Percentiles rank a stretch among this genome's conserved stretches.
Conservation (phyloP, 2,888 invertebrate species). For the Noctua fimbriata region DNA sequence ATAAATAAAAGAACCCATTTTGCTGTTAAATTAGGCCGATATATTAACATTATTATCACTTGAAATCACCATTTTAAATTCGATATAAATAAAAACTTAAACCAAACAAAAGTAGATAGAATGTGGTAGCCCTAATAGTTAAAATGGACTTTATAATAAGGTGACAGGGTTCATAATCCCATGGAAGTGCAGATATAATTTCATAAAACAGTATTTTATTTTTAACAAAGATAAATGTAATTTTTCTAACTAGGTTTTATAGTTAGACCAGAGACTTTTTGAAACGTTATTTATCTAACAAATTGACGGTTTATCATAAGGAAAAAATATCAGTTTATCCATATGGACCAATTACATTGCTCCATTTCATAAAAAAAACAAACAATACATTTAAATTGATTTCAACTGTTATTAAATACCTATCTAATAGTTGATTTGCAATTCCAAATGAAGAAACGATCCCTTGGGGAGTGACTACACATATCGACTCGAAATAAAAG, state of each 20-base stretch:
- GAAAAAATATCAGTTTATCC: background rate
- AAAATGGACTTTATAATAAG: slow-evolving; percentile 44
- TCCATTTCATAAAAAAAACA: background rate
- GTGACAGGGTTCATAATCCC: slow-evolving; percentile 41
- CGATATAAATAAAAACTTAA: slow-evolving; percentile 48
- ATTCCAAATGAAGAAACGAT: slow-evolving; percentile 3
- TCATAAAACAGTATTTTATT: slow-evolving; percentile 43
- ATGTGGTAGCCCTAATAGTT: slow-evolving; percentile 31
- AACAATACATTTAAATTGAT: background rate
- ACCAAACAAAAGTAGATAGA: slow-evolving; percentile 42
- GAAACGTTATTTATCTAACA: background rate
- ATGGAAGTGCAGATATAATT: slow-evolving; percentile 40
- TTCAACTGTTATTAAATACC: slow-evolving; percentile 6
- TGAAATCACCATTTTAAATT: slow-evolving; percentile 45
- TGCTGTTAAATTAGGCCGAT: slow-evolving; percentile 54
- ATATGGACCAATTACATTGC: slow-evolving; percentile 27
- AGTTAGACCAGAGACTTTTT: slow-evolving; percentile 54
- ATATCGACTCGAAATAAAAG: background rate
- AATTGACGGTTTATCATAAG: slow-evolving; percentile 33
- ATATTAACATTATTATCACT: slow-evolving; percentile 54
- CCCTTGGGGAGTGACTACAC: background rate
- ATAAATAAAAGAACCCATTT: slow-evolving; percentile 55
- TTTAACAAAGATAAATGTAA: slow-evolving; percentile 47
- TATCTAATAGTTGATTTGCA: slow-evolving; percentile 39
- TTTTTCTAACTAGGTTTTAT: slow-evolving; percentile 55